phyloP scores from a whole-genome alignment of 2,888 invertebrate species.

The Archips xylosteana region DNA sequence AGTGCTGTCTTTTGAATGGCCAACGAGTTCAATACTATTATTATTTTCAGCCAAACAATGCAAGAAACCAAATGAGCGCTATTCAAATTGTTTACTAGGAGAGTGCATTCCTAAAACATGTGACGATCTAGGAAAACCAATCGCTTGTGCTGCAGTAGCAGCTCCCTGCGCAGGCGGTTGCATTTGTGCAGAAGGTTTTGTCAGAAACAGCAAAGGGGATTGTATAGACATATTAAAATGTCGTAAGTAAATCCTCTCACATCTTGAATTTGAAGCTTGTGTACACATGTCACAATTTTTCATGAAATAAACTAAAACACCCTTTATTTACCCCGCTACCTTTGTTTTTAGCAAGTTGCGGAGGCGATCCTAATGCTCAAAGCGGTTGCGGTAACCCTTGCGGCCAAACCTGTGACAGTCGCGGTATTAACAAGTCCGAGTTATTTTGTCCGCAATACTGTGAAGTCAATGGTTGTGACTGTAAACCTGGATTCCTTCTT shows the following conservation, averaged over 20 bases:
- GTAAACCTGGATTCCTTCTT: constrained; percentile 26
- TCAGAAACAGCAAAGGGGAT: constrained; percentile 25
- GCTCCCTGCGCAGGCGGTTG: constrained; percentile 38
- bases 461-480: constrained; percentile 31
- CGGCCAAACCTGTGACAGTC: constrained; percentile 22
- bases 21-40: no score
- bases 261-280: neutral
- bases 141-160: constrained; percentile 13
- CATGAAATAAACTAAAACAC: no score
- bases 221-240: constrained; percentile 34
- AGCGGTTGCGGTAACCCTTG: constrained; percentile 34
- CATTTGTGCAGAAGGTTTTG: constrained; percentile 35
- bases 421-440: constrained; percentile 18
- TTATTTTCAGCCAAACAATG: constrained; percentile 24
- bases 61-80: constrained; percentile 28
- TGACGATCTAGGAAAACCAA: constrained; percentile 29
- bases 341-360: constrained; percentile 20
- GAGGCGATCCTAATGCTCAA: constrained; percentile 24
- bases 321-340: no score
- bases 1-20: no score
- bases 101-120: constrained; percentile 34
- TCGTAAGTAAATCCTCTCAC: constrained; percentile 21
- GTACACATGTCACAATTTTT: no score
- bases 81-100: constrained; percentile 26
- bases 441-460: constrained; percentile 28